Evolutionary conservation across 1,140 invertebrate genomes (phyloP).

Genomic region (Nymphalis io): DNA sequence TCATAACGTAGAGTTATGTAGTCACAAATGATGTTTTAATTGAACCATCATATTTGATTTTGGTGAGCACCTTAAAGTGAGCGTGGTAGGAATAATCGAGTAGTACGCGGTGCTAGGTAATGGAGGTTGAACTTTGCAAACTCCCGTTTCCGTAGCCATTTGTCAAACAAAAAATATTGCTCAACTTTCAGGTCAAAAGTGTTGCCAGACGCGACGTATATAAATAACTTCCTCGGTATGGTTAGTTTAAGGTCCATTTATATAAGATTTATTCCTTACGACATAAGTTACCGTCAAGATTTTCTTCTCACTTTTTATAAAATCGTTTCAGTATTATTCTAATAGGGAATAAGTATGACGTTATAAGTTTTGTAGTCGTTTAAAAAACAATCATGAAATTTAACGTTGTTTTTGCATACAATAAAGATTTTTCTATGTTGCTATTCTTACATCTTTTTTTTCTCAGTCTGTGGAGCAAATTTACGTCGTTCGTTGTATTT

Average conservation of each 20-base stretch:
- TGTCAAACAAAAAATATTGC: constrained; percentile 59
- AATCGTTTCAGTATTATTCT: not conserved
- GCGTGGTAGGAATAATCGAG: constrained; percentile 31
- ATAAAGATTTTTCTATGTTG: no score
- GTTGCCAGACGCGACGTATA: constrained; percentile 66
- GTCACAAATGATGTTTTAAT: not conserved
- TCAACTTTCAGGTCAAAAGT: constrained; percentile 59
- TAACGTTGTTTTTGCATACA: no score
- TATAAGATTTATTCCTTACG: constrained; percentile 7
- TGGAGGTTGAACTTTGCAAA: constrained; percentile 52
- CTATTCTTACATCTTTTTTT: no score
- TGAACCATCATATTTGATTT: constrained; percentile 8
- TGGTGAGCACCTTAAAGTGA: constrained; percentile 14
- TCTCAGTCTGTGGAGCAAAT: no score
- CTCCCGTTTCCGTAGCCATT: constrained; percentile 52
- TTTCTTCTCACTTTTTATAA: constrained; percentile 3
- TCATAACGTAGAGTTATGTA: not conserved
- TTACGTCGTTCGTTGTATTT: no score
- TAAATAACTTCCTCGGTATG: constrained; percentile 51
- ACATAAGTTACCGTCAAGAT: not conserved
- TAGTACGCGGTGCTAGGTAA: constrained; percentile 41
- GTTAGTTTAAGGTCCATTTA: constrained; percentile 12
- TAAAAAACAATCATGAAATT: no score
- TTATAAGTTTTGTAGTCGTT: no score
- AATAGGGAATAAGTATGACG: not conserved